Base-by-base conservation (phyloP, 2,888 invertebrate genomes). In the Catocala fraxini region DNA sequence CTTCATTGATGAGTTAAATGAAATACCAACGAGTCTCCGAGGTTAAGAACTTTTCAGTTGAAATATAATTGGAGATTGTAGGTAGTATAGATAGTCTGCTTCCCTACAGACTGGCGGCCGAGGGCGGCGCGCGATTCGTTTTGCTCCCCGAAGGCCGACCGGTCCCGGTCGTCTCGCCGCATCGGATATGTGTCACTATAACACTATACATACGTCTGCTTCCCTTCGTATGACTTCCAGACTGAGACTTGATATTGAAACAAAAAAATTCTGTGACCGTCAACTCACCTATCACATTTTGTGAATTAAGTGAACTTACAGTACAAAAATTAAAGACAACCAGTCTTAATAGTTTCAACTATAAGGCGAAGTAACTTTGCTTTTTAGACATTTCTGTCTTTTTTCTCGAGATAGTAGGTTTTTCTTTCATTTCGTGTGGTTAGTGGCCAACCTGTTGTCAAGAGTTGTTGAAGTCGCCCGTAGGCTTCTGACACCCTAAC, bases 171-270 rank as follows among this genome's bases (percentile, higher is more conserved):
- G 85, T 85, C 86, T 86, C 85, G 83, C 82, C 83, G 81, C 86
- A 82, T 89, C 87, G 85, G 88, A 91, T 92, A 89, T 92, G 91
- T 93, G 92, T 92, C 92, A 93, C 91, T 92, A 91, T 89, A 88
- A 84, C 90, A 89, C 87, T 86, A 89, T 76, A 79, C 82, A 85
- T 85, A 83, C 83, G 83, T 82, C 81, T 83, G 81, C 86, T 81
- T 83, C 83, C 82, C 83, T 82, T 74, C 81, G 67, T 80, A 73
- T 79, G 76, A 83, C 85, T 84, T 85, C 81, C 79, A 86, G 79
- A 80, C 81, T 71, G 64, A 70, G 66, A 68, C 69, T 73, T 59
- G 59, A 70, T 70, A 75, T 73, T 71, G 51, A 63, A 64, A 71
- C 70, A 68, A 73, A 75, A 75, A 73, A 56, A 61, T 63, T 71